Conservation (phyloP, 2,797 vertebrate genomes). For the Darevskia mixta region DNA sequence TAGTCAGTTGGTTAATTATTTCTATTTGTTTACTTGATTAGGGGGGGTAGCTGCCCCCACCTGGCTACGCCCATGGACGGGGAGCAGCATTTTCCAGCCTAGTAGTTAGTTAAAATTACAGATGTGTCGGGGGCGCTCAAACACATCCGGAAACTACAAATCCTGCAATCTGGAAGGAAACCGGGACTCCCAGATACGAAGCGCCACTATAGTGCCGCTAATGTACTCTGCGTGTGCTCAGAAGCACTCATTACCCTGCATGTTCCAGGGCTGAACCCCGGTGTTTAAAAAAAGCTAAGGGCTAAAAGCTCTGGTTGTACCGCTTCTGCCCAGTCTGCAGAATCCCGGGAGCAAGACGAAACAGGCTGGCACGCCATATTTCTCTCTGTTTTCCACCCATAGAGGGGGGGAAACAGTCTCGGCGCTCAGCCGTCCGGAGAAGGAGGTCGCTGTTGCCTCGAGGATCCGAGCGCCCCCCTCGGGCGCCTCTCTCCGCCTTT, state of each 20-base stretch:
- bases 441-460: constrained; percentile 72
- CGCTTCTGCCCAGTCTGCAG: not conserved
- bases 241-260: not conserved
- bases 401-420: not conserved
- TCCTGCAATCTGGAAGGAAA: not conserved
- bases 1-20: too few relatives aligned
- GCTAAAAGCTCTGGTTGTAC: too few relatives aligned
- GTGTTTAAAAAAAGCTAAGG: too few relatives aligned
- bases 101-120: not conserved
- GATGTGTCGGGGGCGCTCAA: not conserved
- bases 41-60: too few relatives aligned
- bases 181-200: not conserved
- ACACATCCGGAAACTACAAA: not conserved
- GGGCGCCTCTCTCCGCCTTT: constrained; percentile 74
- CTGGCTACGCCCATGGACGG: too few relatives aligned
- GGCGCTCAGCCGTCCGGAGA: not conserved
- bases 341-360: not conserved
- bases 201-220: not conserved
- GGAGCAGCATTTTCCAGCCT: not conserved
- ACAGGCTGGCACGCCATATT: not conserved
- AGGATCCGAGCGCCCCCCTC: constrained; percentile 54
- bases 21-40: too few relatives aligned
- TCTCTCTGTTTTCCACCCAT: not conserved
- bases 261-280: not conserved
- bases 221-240: not conserved